Evolutionary conservation across 2,888 invertebrate species (phyloP), one percentile per base, ranked within the genome.

Genomic region (Heliconius ismenius): DNA sequence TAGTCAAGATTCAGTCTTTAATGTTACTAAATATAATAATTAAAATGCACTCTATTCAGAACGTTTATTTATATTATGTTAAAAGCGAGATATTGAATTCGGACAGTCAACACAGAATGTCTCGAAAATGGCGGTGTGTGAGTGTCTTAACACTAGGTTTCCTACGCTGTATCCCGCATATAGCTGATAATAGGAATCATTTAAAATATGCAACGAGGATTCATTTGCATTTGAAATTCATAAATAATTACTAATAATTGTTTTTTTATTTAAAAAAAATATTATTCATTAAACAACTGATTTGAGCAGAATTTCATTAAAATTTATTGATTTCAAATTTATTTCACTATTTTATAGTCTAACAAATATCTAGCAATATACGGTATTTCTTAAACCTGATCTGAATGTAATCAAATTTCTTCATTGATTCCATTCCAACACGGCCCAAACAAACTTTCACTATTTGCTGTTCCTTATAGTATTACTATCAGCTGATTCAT

Each of bases 341-440:
- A 24, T 24, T 60, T 24, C 4, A 11, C n/a, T 24, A 4, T 0
- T n/a, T 36, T 65, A 11, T 39, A 39, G 13, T 15, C 4, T 15
- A 67, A 43, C 39, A 3, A 32, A 70, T 4, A 70, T 32, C 58
- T n/a, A 13, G 9, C n/a, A 58, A 58, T 58, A 58, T 13, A 28
- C 58, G 15, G 4, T 58, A 54, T 54, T 54, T 58, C 32, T 58
- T 69, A 36, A 74, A 79, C 81, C 73, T 79, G 81, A 81, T 79
- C 70, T 62, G 81, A 79, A 80, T 82, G 77, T 75, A 76, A 81
- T 79, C 63, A 65, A 73, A 78, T 80, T 81, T 74, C 76, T 80
- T 79, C 80, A 82, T 78, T 79, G 77, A 80, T 73, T 65, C 64
- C 68, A 78, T 70, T 68, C 74, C 24, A 75, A 74, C 63, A 54